These are phyloP conservation scores for Merodon equestris DNA, from an alignment of 2,888 invertebrate species.

Conservation along the genomic window DNA sequence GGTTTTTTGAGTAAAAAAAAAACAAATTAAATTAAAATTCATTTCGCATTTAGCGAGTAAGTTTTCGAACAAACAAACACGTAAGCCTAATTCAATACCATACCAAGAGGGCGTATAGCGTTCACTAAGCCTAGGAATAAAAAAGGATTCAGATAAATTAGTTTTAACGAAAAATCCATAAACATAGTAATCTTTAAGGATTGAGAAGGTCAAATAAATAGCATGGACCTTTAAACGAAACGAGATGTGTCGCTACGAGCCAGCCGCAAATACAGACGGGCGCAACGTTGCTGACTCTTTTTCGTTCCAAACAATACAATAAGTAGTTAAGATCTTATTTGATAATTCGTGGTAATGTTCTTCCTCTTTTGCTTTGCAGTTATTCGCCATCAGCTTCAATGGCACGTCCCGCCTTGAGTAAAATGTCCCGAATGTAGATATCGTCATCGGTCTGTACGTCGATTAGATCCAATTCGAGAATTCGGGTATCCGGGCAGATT, in stretches of 20 bases:
- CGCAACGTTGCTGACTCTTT: background rate
- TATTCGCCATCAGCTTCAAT: conserved; percentile 55
- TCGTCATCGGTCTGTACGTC: conserved; percentile 86
- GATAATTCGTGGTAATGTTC: too few relatives aligned
- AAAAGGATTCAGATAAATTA: conserved; percentile 43
- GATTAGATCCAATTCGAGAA: conserved; percentile 84
- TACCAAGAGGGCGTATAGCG: conserved; percentile 24
- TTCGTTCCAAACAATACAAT: conserved; percentile 23
- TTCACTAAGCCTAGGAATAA: conserved; percentile 25
- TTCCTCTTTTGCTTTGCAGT: too few relatives aligned
- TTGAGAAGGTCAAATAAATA: conserved; percentile 10
- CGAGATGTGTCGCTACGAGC: conserved; percentile 15
- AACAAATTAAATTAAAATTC: too few relatives aligned
- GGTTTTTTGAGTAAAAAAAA: too few relatives aligned
- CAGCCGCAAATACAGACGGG: too few relatives aligned
- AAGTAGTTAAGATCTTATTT: conserved; percentile 15
- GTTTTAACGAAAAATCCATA: conserved; percentile 34
- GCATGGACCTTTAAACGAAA: conserved; percentile 23
- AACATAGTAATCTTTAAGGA: conserved; percentile 5
- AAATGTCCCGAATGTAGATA: conserved; percentile 83
- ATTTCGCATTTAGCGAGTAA: too few relatives aligned
- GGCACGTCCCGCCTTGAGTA: conserved; percentile 84
- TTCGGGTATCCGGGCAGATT: conserved; percentile 81
- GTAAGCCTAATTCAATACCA: conserved; percentile 26
- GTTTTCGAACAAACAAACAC: background rate